Evolutionary conservation across 92 coral and sea anemone genomes (phyloP).

Genomic region (Plumapathes pennacea): DNA sequence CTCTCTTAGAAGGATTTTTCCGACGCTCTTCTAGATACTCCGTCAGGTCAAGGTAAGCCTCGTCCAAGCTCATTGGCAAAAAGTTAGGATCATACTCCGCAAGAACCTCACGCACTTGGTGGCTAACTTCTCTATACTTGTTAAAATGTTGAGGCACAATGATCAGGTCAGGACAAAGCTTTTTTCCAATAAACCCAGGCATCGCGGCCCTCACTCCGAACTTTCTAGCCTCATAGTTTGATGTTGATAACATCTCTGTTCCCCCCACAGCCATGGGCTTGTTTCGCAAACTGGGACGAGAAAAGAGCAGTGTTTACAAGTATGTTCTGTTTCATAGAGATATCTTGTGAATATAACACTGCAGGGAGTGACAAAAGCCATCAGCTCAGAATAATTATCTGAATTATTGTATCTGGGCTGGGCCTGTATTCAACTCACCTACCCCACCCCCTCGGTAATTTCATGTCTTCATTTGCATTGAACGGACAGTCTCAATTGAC

Average conservation of each 20-base stretch:
- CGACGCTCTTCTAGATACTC: conserved; percentile 66
- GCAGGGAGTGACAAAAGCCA: too few species aligned
- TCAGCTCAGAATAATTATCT: too few species aligned
- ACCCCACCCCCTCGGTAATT: too few species aligned
- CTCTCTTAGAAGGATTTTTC: conserved; percentile 21
- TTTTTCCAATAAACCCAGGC: conserved; percentile 99
- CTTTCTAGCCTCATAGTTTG: conserved; percentile 90
- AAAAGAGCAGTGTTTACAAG: too few species aligned
- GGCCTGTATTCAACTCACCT: too few species aligned
- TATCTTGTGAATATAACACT: too few species aligned
- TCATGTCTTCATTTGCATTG: too few species aligned
- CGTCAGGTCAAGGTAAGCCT: conserved; percentile 92
- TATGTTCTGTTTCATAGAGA: too few species aligned
- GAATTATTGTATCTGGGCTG: too few species aligned
- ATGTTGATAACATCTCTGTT: conserved; percentile 87
- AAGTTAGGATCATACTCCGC: conserved; percentile 83
- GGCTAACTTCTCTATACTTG: conserved; percentile 78
- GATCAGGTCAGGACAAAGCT: conserved; percentile 84
- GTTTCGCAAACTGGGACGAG: conserved; percentile 72
- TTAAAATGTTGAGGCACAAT: conserved; percentile 80
- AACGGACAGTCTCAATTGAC: too few species aligned
- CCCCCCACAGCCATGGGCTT: conserved; percentile 98
- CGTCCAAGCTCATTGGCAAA: conserved; percentile 88
- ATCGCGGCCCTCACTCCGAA: conserved; percentile 97
- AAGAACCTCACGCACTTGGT: conserved; percentile 68